A percentile compares a stretch with the other conserved stretches of the same genome.
phyloP scores from a whole-genome alignment of 2,888 invertebrate genomes.

The Steinernema scapterisci region DNA sequence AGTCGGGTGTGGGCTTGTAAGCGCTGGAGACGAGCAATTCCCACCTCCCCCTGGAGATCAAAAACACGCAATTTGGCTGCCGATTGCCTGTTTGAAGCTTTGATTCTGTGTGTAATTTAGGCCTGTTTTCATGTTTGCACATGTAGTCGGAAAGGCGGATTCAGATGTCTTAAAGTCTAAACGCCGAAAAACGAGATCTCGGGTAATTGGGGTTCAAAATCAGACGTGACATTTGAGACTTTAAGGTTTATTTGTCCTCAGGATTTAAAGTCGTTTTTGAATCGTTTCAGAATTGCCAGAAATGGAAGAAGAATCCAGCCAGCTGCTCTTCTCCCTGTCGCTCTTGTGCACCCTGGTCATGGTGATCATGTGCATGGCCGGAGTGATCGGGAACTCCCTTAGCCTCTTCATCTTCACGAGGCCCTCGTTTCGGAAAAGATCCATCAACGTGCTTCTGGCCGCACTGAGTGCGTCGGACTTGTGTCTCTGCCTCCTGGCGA shows the following conservation, averaged over 20 bases:
- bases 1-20: too few relatives aligned
- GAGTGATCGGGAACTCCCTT: conserved; percentile 57
- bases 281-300: not conserved
- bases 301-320: not conserved
- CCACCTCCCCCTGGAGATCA: too few relatives aligned
- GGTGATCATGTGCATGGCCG: conserved; percentile 57
- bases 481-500: conserved; percentile 57
- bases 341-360: conserved; percentile 52
- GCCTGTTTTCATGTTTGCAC: too few relatives aligned
- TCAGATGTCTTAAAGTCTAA: too few relatives aligned
- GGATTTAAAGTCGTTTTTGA: not conserved
- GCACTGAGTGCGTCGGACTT: conserved; percentile 61
- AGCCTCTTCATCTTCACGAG: conserved; percentile 60
- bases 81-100: too few relatives aligned
- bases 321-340: conserved; percentile 45
- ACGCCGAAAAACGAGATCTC: too few relatives aligned
- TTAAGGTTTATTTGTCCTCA: not conserved
- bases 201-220: too few relatives aligned
- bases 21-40: too few relatives aligned
- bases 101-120: too few relatives aligned
- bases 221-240: too few relatives aligned
- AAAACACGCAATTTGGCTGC: too few relatives aligned
- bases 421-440: conserved; percentile 58
- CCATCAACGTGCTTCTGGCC: conserved; percentile 62
- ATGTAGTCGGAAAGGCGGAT: too few relatives aligned